Evolutionary conservation across 2,888 invertebrate genomes (phyloP).

Genomic region (Fabriciana adippe): DNA sequence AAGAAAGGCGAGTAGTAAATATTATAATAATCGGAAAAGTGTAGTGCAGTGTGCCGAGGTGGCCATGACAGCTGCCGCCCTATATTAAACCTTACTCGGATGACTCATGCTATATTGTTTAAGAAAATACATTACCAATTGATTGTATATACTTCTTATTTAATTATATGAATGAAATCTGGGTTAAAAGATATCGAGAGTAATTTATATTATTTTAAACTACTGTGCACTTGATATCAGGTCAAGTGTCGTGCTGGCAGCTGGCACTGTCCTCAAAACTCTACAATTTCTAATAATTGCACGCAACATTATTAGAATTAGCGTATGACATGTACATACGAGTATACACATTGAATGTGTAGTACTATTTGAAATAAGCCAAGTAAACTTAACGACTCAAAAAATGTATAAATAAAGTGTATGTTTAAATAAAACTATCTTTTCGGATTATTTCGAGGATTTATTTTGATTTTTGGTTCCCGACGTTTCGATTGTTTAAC

Average conservation of each 20-base stretch:
- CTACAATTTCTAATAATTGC: constrained; percentile 32
- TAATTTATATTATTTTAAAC: constrained; percentile 25
- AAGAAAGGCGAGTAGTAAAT: constrained; percentile 84
- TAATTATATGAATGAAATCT: constrained; percentile 23
- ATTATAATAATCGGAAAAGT: constrained; percentile 81
- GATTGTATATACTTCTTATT: constrained; percentile 3
- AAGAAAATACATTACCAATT: constrained; percentile 7
- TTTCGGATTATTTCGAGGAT: too few species aligned
- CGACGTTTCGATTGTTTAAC: too few species aligned
- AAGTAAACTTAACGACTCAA: not conserved
- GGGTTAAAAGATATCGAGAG: constrained; percentile 12
- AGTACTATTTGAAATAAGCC: not conserved
- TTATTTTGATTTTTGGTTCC: too few species aligned
- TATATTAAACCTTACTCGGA: constrained; percentile 53
- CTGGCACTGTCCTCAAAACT: constrained; percentile 44
- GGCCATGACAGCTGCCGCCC: constrained; percentile 62
- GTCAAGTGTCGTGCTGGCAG: constrained; percentile 60
- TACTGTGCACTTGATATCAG: constrained; percentile 47
- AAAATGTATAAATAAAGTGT: too few species aligned
- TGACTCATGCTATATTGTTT: constrained; percentile 43
- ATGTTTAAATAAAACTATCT: too few species aligned
- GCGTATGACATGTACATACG: not conserved
- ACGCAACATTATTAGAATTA: constrained; percentile 24
- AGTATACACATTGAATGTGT: not conserved
- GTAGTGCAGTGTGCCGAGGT: constrained; percentile 82